Percentiles rank a stretch among this genome's conserved stretches.
These are phyloP conservation scores for Ericerus pela DNA, from an alignment of 1,140 invertebrate species.

Conservation along the genomic window DNA sequence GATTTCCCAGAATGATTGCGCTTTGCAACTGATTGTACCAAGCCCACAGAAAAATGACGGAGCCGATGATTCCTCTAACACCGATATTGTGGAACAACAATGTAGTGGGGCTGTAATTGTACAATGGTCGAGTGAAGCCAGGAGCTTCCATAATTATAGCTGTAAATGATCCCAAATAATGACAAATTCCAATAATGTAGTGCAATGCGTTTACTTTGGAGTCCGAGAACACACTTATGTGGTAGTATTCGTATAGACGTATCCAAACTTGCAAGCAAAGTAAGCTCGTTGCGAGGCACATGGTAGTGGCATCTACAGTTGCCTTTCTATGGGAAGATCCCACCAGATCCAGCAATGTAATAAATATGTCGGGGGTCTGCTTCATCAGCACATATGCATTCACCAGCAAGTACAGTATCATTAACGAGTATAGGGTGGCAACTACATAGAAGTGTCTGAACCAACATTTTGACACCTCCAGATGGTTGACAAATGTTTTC, in stretches of 20 bases:
- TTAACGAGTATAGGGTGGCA: slow-evolving; percentile 37
- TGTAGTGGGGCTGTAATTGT: too few relatives aligned
- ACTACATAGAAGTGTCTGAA: slow-evolving; percentile 60
- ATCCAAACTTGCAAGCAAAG: slow-evolving; percentile 51
- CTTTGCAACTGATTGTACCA: slow-evolving; percentile 50
- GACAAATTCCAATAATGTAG: slow-evolving; percentile 54
- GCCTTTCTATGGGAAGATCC: slow-evolving; percentile 35
- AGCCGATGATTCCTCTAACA: slow-evolving; percentile 25
- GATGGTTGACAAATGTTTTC: slow-evolving; percentile 33
- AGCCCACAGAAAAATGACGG: slow-evolving; percentile 44
- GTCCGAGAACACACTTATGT: slow-evolving; percentile 60
- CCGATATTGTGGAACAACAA: too few relatives aligned
- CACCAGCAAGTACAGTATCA: slow-evolving; percentile 34
- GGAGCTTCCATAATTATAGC: slow-evolving; percentile 53
- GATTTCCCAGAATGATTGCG: slow-evolving; percentile 51
- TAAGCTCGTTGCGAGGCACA: slow-evolving; percentile 40
- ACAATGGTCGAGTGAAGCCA: slow-evolving; percentile 37
- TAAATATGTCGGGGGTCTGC: slow-evolving; percentile 33
- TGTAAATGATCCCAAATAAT: slow-evolving; percentile 54
- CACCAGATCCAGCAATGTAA: slow-evolving; percentile 35
- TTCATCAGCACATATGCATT: slow-evolving; percentile 34
- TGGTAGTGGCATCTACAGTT: slow-evolving; percentile 33
- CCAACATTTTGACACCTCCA: slow-evolving; percentile 55
- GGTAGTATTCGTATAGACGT: slow-evolving; percentile 62
- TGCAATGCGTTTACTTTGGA: slow-evolving; percentile 61